Evolutionary conservation across 2,113 vertebrate genomes (phyloP).

Genomic region (Jacana jacana): DNA sequence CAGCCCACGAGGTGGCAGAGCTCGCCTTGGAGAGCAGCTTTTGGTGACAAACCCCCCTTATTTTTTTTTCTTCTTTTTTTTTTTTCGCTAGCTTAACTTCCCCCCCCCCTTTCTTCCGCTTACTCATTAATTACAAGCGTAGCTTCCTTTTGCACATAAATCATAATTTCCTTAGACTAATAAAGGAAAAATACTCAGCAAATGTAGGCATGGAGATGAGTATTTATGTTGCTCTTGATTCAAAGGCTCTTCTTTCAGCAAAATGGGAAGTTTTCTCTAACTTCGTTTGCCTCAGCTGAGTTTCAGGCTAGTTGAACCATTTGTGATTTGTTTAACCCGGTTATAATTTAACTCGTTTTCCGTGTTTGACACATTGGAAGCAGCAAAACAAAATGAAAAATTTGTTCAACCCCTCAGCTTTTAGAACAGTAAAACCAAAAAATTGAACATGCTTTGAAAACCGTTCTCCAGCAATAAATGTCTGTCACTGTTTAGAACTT

Average conservation of each 20-base stretch:
- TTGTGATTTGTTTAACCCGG: neutral
- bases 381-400: neutral
- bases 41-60: neutral
- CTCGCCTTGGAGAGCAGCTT: neutral
- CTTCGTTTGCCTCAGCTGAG: neutral
- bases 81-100: neutral
- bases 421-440: neutral
- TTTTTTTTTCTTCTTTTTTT: neutral
- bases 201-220: neutral
- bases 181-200: neutral
- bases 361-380: neutral
- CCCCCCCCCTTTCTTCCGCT: neutral
- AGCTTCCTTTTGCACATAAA: neutral
- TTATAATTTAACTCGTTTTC: neutral
- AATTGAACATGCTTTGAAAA: neutral
- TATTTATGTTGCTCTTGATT: neutral
- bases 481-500: neutral
- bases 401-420: neutral
- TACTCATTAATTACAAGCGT: neutral
- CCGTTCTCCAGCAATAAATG: neutral
- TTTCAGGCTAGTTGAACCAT: neutral
- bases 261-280: neutral
- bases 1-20: constrained; percentile 50
- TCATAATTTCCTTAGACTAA: neutral
- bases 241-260: neutral